These are phyloP conservation scores for Dermatemys mawii DNA, from an alignment of 2,113 vertebrate species.

Conservation along the genomic window DNA sequence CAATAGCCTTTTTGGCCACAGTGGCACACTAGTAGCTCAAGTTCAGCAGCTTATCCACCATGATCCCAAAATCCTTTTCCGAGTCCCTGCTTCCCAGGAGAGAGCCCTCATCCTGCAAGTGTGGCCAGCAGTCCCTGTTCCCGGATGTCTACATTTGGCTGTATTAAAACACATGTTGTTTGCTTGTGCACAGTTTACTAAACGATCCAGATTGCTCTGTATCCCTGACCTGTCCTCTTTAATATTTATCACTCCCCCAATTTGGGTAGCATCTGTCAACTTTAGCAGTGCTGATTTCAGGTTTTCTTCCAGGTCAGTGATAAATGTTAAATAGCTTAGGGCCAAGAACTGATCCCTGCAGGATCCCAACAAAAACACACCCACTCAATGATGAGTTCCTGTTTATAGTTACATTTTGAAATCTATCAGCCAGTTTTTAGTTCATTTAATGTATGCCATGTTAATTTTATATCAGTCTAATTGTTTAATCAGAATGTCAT, in stretches of 20 bases:
- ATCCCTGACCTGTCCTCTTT: background rate
- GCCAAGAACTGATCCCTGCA: too few relatives aligned
- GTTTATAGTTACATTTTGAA: background rate
- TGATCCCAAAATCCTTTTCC: background rate
- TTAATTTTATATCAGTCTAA: background rate
- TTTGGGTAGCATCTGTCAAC: too few relatives aligned
- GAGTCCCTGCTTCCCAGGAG: background rate
- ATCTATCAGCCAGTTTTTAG: background rate
- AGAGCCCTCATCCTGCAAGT: background rate
- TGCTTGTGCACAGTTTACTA: background rate
- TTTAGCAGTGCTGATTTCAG: background rate
- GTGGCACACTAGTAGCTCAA: background rate
- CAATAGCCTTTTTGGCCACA: background rate
- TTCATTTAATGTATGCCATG: background rate
- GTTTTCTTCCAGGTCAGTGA: background rate
- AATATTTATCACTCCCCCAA: background rate
- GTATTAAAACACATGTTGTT: background rate
- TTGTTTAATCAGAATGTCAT: background rate
- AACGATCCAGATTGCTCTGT: background rate
- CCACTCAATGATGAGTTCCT: background rate
- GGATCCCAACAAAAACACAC: too few relatives aligned
- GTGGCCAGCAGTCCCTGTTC: background rate
- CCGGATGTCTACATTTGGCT: background rate
- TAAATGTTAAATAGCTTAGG: too few relatives aligned
- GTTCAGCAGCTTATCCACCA: background rate